A percentile compares a stretch with the other conserved stretches of the same genome.
phyloP scores from a whole-genome alignment of 2,888 invertebrate genomes.

The Eilema caniola region DNA sequence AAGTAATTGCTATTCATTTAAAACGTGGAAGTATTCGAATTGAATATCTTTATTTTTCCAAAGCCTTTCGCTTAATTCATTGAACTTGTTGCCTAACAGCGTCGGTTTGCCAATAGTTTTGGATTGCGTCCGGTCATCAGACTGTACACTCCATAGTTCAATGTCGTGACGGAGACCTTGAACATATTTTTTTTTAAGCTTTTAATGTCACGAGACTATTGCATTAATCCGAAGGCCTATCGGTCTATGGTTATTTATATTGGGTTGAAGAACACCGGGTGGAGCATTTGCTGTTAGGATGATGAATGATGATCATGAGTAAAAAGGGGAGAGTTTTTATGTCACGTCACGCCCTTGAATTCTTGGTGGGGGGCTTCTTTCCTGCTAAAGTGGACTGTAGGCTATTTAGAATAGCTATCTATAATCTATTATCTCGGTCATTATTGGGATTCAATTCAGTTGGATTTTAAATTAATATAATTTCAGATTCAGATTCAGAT shows the following conservation, averaged over 20 bases:
- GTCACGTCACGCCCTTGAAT: background rate
- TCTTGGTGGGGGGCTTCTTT: background rate
- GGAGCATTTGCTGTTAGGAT: too few relatives aligned
- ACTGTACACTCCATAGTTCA: conserved; percentile 70
- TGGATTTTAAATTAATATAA: too few relatives aligned
- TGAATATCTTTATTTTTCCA: conserved; percentile 40
- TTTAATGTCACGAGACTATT: conserved; percentile 51
- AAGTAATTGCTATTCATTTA: conserved; percentile 2
- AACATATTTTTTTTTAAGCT: conserved; percentile 51
- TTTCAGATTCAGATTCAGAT: too few relatives aligned
- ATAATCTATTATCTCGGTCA: background rate
- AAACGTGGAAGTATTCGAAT: conserved; percentile 16
- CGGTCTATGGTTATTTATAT: conserved; percentile 19
- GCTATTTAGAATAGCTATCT: background rate
- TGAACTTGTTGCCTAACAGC: conserved; percentile 62
- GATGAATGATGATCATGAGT: too few relatives aligned
- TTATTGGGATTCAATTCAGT: background rate
- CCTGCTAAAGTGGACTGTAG: background rate
- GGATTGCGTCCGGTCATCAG: conserved; percentile 69
- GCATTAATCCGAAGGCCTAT: conserved; percentile 40
- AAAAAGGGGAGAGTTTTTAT: too few relatives aligned
- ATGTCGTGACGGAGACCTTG: conserved; percentile 68
- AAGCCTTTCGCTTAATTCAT: conserved; percentile 59
- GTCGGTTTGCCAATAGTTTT: conserved; percentile 63
- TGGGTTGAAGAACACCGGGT: conserved; percentile 21